phyloP scores from a whole-genome alignment of 2,797 vertebrate species.

The Melanotaenia boesemani region DNA sequence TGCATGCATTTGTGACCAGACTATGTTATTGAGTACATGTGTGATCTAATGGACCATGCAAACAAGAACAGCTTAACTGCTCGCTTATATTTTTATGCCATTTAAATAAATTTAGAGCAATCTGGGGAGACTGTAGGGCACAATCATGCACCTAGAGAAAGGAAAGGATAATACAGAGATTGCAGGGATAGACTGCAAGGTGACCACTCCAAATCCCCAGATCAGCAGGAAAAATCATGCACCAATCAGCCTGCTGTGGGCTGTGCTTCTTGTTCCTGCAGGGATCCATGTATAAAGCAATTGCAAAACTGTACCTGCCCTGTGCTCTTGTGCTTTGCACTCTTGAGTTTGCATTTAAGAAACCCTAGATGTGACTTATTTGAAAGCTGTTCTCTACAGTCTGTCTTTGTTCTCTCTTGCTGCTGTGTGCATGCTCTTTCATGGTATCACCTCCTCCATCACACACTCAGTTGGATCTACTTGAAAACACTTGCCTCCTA shows the following conservation, averaged over 20 bases:
- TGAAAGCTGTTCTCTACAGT: conserved; percentile 7
- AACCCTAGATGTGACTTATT: conserved; percentile 17
- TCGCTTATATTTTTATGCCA: conserved; percentile 22
- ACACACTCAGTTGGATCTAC: conserved; percentile 38
- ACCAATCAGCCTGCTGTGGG: conserved; percentile 6
- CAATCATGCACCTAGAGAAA: conserved; percentile 26
- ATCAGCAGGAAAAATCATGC: conserved; percentile 1
- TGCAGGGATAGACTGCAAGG: conserved; percentile 16
- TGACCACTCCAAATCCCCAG: conserved; percentile 20
- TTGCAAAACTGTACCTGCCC: conserved; percentile 1
- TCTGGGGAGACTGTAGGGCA: conserved; percentile 8
- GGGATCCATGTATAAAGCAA: conserved; percentile 1
- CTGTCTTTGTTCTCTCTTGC: conserved; percentile 28
- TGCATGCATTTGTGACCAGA: too few relatives aligned
- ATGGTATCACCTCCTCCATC: conserved; percentile 26
- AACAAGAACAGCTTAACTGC: conserved; percentile 38
- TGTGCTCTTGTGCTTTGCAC: conserved; percentile 3
- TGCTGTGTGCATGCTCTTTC: conserved; percentile 43
- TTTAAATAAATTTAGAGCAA: conserved; percentile 28
- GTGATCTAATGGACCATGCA: conserved; percentile 1
- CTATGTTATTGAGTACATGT: too few relatives aligned
- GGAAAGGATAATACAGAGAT: conserved; percentile 34
- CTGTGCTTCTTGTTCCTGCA: conserved; percentile 4
- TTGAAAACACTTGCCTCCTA: conserved; percentile 48
- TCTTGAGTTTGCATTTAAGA: conserved; percentile 25